These are phyloP conservation scores for Thalassoma bifasciatum DNA, from an alignment of 2,113 vertebrate genomes.

Conservation along the genomic window DNA sequence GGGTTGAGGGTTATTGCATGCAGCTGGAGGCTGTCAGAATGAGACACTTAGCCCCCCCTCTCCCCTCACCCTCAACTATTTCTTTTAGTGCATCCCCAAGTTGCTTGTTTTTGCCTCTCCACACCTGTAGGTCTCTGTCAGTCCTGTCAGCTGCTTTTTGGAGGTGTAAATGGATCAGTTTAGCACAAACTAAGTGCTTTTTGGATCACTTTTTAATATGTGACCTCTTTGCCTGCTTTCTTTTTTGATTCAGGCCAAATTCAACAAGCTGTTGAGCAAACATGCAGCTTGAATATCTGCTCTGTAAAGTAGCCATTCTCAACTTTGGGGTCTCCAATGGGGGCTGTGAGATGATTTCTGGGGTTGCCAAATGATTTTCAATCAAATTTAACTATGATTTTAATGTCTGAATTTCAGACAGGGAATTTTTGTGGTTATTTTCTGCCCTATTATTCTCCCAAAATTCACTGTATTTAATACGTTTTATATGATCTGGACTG, in stretches of 20 bases:
- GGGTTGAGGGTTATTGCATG: slow-evolving; percentile 65
- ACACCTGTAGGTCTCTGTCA: slow-evolving; percentile 42
- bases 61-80: slow-evolving; percentile 52
- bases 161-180: slow-evolving; percentile 7
- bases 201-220: not conserved
- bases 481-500: too few relatives aligned
- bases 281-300: slow-evolving; percentile 1
- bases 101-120: slow-evolving; percentile 27
- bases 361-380: too few relatives aligned
- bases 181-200: slow-evolving; percentile 9
- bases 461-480: too few relatives aligned
- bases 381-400: too few relatives aligned
- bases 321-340: too few relatives aligned
- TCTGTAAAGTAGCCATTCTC: too few relatives aligned
- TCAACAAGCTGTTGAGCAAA: not conserved
- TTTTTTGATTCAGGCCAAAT: too few relatives aligned
- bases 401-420: too few relatives aligned
- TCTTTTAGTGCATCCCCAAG: slow-evolving; percentile 40
- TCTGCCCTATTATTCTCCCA: too few relatives aligned
- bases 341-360: too few relatives aligned
- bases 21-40: slow-evolving; percentile 70
- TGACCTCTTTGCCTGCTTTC: too few relatives aligned
- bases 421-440: too few relatives aligned
- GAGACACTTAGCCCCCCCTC: slow-evolving; percentile 54
- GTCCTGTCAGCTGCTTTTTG: slow-evolving; percentile 15